phyloP scores from a whole-genome alignment of 2,113 vertebrate species.

The Elaphurus davidianus region DNA sequence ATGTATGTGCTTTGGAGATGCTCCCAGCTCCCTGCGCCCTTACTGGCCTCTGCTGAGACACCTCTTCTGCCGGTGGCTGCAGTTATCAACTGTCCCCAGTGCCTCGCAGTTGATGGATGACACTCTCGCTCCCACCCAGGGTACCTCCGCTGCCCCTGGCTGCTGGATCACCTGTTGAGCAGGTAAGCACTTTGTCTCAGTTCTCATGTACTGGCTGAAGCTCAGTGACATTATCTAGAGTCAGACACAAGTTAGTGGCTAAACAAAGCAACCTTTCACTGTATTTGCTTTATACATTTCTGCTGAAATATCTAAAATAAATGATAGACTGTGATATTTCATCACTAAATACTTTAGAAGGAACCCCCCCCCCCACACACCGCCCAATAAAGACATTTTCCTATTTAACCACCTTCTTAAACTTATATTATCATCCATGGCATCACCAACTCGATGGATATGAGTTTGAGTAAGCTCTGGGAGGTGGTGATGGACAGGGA shows the following conservation, averaged over 20 bases:
- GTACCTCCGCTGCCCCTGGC: background rate
- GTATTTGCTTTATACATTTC: background rate
- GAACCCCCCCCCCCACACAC: too few species aligned
- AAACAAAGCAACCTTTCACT: background rate
- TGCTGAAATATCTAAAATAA: conserved; percentile 34
- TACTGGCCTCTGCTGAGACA: background rate
- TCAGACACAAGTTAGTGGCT: background rate
- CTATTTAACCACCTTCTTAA: background rate
- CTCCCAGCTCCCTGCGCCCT: background rate
- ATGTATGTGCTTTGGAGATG: background rate
- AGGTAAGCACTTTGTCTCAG: background rate
- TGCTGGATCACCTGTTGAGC: background rate
- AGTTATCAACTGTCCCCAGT: background rate
- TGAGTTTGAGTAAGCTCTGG: background rate
- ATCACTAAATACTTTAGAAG: background rate
- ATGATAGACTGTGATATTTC: background rate
- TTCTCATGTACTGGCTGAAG: background rate
- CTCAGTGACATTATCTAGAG: background rate
- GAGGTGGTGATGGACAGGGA: background rate
- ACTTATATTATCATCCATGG: background rate
- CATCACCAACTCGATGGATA: background rate
- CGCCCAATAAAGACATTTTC: background rate
- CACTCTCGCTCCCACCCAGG: background rate
- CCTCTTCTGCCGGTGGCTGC: background rate
- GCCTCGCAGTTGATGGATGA: too few species aligned